Evolutionary conservation across 2,113 vertebrate genomes (phyloP), one percentile per base, ranked within the genome.

Genomic region (Halcyon malimbica): DNA sequence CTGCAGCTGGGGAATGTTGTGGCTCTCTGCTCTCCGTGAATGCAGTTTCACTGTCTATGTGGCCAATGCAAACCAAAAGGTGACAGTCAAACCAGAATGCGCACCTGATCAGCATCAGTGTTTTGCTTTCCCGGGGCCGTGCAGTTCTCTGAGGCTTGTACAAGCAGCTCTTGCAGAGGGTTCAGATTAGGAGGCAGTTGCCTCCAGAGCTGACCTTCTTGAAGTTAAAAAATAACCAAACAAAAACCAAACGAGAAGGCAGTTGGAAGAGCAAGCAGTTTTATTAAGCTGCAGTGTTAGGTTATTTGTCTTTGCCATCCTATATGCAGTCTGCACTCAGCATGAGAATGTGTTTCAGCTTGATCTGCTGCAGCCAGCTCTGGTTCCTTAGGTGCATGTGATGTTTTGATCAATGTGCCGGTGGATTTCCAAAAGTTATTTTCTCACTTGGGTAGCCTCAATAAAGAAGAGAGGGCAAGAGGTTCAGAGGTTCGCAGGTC

Each of bases 271-370:
- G 53, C 60, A 65, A 68, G 64, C 46, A 67, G 50, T 46, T 6
- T 87, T 90, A 81, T 63, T 91, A 92, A 91, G 33, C 73, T 87
- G 69, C 80, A 68, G 51, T 18, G 76, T 84, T 76, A 75, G 83
- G 42, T 67, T 81, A 51, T 93, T 94, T 89, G 81, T 92, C 86
- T 86, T 92, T 33, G 60, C 80, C 62, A 56, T 67, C 26, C 39
- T 68, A 0, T 39, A 13, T 7, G 28, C 4, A 1, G 16, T 75
- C 74, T 84, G 42, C 51, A 89, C 64, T 23, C 91, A 77, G 69
- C 39, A 24, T 4, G 56, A 68, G 29, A 64, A 65, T 19, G 62
- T 88, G 63, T 51, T 91, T 57, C 56, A 60, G 83, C 44, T 31
- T 37, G 26, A 44, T 64, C 50, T 79, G 62, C 78, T 87, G 44